Conservation (phyloP, 2,113 vertebrate genomes). For the Hydrochoerus hydrochaeris region DNA sequence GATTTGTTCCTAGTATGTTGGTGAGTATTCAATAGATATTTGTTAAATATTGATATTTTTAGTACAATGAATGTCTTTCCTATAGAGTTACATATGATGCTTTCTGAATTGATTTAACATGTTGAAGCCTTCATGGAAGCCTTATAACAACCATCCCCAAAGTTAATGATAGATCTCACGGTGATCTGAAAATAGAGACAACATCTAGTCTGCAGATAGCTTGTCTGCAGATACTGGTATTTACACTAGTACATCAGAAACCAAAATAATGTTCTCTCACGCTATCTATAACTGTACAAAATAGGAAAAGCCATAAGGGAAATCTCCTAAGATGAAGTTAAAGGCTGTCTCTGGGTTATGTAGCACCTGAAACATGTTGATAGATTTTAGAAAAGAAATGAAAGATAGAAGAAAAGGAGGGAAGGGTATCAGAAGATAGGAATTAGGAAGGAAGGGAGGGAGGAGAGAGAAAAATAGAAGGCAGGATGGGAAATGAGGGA, state of each 20-base stretch:
- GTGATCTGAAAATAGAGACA: background rate
- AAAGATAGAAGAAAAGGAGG: background rate
- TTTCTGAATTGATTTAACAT: background rate
- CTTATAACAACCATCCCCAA: background rate
- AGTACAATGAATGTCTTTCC: background rate
- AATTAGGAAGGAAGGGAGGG: background rate
- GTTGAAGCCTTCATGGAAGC: background rate
- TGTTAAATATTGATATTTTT: background rate
- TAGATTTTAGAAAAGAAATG: background rate
- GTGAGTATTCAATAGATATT: background rate
- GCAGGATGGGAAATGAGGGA: too few species aligned
- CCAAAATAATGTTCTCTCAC: background rate
- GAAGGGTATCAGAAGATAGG: background rate
- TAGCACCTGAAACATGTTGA: background rate
- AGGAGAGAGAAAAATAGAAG: background rate
- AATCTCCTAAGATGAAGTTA: background rate
- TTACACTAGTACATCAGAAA: background rate
- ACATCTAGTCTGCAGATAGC: background rate
- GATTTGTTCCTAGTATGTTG: background rate
- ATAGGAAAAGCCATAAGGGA: background rate
- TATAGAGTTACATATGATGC: background rate
- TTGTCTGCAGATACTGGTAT: background rate
- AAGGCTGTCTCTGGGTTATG: background rate
- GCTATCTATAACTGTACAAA: background rate
- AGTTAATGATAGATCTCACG: background rate